Evolutionary conservation across 1,140 invertebrate genomes (phyloP).

Genomic region (Lucilia cuprina): DNA sequence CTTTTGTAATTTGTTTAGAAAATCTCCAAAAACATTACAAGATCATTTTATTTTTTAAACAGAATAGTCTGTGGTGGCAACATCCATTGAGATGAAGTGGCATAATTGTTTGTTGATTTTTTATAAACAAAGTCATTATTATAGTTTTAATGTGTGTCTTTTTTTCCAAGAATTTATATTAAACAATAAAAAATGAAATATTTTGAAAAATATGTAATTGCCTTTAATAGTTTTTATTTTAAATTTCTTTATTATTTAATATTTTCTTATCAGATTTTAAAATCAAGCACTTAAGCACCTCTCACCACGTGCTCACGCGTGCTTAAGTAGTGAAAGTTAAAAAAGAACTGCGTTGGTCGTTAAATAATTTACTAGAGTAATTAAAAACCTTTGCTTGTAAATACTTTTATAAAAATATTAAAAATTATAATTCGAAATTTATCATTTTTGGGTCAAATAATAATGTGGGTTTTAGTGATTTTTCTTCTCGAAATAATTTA

Average conservation of each 20-base stretch:
- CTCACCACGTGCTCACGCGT: constrained; percentile 15
- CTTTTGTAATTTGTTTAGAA: background rate
- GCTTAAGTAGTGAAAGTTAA: constrained; percentile 1
- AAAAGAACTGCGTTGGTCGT: constrained; percentile 1
- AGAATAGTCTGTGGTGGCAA: background rate
- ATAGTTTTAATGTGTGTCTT: background rate
- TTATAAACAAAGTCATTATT: background rate
- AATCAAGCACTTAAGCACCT: background rate
- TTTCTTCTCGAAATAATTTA: background rate
- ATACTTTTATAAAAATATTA: background rate
- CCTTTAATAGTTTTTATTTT: background rate
- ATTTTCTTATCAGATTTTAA: background rate
- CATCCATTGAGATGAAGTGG: background rate
- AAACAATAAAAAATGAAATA: background rate
- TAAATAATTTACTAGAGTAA: too few species aligned
- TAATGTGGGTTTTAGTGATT: background rate
- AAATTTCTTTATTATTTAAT: background rate
- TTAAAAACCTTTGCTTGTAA: background rate
- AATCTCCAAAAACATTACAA: background rate
- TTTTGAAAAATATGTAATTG: background rate
- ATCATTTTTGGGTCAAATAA: background rate
- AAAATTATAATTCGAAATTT: background rate
- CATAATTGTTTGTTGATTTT: background rate
- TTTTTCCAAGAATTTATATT: background rate
- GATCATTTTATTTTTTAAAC: background rate